Conservation (phyloP, 2,797 vertebrate species). For the Crocodylus rhombifer region DNA sequence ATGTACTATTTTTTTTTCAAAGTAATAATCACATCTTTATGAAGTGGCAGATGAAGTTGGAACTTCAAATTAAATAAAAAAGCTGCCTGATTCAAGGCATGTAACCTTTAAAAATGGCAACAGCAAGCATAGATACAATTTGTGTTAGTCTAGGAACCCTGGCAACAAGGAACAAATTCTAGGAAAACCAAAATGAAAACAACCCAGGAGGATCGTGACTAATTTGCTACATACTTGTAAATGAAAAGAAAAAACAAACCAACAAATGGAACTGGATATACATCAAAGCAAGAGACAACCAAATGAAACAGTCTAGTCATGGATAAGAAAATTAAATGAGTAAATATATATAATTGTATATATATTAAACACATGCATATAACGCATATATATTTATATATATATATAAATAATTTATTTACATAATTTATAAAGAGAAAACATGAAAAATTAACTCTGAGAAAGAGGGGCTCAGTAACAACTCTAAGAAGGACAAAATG, state of each 20-base stretch:
- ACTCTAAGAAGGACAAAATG: neutral
- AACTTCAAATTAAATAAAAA: conserved; percentile 73
- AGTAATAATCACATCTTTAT: conserved; percentile 66
- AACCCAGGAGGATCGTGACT: conserved; percentile 46
- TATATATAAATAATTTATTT: neutral
- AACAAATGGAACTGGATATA: neutral
- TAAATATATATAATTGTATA: neutral
- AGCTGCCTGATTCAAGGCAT: conserved; percentile 61
- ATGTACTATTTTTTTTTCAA: conserved; percentile 33
- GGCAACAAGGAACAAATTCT: conserved; percentile 49
- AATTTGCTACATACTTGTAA: conserved; percentile 55
- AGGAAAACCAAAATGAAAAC: conserved; percentile 47
- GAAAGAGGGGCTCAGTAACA: neutral
- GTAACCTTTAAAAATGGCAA: conserved; percentile 67
- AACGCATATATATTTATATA: too few relatives aligned
- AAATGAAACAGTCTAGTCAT: neutral
- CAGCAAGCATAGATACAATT: conserved; percentile 66
- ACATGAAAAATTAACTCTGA: neutral
- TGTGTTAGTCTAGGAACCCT: conserved; percentile 54
- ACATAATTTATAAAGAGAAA: neutral
- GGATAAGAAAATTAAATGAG: conserved; percentile 10
- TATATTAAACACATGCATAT: too few relatives aligned
- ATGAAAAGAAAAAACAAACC: neutral
- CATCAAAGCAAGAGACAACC: conserved; percentile 5
- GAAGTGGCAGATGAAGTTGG: conserved; percentile 63